Conservation (phyloP, 2,113 vertebrate species). For the Corythornis vintsioides region DNA sequence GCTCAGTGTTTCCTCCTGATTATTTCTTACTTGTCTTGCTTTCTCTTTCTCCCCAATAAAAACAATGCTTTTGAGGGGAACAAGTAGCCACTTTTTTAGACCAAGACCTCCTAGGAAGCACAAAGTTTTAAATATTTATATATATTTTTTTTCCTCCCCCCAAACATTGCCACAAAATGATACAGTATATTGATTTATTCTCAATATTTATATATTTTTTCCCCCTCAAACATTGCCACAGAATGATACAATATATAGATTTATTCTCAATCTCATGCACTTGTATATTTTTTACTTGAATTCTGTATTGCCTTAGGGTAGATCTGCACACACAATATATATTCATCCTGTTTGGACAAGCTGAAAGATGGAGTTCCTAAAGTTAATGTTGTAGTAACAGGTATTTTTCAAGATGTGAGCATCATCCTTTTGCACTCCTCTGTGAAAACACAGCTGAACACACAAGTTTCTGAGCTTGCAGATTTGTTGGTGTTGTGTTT, state of each 20-base stretch:
- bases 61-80: background rate
- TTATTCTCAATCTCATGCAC: background rate
- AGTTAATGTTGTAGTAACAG: background rate
- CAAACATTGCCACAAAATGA: background rate
- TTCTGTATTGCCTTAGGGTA: background rate
- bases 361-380: background rate
- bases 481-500: background rate
- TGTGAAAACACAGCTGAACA: background rate
- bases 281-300: background rate
- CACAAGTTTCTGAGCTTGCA: background rate
- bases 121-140: background rate
- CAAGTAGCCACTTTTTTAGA: background rate
- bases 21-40: background rate
- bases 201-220: background rate
- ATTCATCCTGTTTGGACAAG: background rate
- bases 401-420: background rate
- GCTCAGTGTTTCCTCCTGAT: background rate
- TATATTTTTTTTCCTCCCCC: background rate
- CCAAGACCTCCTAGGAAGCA: background rate
- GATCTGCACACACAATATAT: rapidly evolving
- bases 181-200: background rate
- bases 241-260: background rate
- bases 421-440: background rate
- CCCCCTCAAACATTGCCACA: too few relatives aligned
- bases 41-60: background rate